Evolutionary conservation across 2,113 vertebrate species (phyloP).

Genomic region (Xerus inauris): DNA sequence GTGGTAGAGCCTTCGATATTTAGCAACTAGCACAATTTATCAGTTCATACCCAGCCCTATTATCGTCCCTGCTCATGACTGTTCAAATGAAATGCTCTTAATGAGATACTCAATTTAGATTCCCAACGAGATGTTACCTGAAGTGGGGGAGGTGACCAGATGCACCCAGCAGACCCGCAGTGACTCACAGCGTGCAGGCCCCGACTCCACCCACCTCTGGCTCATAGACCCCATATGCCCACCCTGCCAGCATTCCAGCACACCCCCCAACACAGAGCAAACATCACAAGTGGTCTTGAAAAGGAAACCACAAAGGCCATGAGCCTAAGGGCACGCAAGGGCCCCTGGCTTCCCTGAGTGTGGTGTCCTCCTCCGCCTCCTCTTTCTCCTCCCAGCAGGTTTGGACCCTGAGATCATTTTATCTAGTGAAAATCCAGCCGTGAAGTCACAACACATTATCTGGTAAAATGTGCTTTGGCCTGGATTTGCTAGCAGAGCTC

Average conservation of each 20-base stretch:
- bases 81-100: neutral
- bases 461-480: neutral
- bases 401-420: neutral
- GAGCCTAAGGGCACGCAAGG: neutral
- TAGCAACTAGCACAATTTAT: neutral
- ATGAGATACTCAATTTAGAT: neutral
- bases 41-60: neutral
- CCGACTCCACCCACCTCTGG: neutral
- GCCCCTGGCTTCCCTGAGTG: neutral
- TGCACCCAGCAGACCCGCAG: neutral
- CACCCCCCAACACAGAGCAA: neutral
- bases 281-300: neutral
- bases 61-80: neutral
- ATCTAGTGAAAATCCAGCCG: neutral
- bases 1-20: neutral
- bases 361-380: neutral
- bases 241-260: neutral
- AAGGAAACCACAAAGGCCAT: neutral
- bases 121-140: neutral
- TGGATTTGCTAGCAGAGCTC: neutral
- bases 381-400: neutral
- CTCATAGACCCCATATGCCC: neutral
- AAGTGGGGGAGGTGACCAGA: neutral
- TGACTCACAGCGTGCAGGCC: neutral
- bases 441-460: neutral